Percentiles rank a stretch among this genome's conserved stretches.
Evolutionary conservation across 2,797 vertebrate genomes (phyloP).

Genomic region (Catharus ustulatus): DNA sequence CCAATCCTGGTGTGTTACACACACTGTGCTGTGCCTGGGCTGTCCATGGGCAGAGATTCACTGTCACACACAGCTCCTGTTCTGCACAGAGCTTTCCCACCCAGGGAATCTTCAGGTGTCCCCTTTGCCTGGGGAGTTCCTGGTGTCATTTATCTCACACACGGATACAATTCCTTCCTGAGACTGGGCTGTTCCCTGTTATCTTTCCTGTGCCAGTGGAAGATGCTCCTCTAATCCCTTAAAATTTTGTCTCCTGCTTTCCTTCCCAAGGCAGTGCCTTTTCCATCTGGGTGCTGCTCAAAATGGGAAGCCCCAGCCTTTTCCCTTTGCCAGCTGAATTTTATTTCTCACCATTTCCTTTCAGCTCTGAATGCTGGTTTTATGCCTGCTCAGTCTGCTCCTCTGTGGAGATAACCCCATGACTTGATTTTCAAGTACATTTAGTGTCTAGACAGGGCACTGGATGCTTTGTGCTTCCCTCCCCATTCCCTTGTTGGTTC

Average conservation of each 20-base stretch:
- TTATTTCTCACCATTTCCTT: not conserved
- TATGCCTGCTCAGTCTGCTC: not conserved
- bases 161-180: not conserved
- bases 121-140: not conserved
- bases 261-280: not conserved
- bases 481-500: not conserved
- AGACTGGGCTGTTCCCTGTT: accelerated
- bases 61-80: not conserved
- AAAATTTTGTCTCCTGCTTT: not conserved
- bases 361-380: not conserved
- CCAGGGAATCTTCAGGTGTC: not conserved
- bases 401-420: not conserved
- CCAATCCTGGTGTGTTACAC: not conserved
- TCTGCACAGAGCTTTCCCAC: not conserved
- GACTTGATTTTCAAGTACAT: constrained; percentile 31
- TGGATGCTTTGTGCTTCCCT: not conserved
- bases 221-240: not conserved
- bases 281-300: not conserved
- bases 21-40: not conserved
- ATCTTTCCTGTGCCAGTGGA: not conserved
- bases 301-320: not conserved
- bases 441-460: not conserved
- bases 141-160: not conserved
- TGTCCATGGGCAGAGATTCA: not conserved
- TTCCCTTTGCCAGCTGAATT: not conserved